Conservation (phyloP, 2,888 invertebrate species). For the Perithous albicinctus region DNA sequence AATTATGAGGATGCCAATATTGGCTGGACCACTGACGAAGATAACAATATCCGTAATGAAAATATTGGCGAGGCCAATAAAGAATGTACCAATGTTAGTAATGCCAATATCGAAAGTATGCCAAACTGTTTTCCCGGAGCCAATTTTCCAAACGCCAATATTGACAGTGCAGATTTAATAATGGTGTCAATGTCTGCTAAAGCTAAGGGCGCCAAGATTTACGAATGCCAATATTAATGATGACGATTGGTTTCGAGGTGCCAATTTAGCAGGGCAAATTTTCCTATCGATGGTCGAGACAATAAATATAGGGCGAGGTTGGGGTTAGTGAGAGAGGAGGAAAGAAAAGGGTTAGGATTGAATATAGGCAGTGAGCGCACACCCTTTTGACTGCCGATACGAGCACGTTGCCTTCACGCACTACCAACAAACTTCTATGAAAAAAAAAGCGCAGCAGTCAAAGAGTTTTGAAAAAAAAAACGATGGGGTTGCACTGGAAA, state of each 20-base stretch:
- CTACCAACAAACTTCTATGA: conserved; percentile 40
- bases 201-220: not conserved
- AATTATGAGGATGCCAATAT: not conserved
- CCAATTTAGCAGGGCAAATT: conserved; percentile 28
- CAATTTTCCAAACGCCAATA: not conserved
- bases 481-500: not conserved
- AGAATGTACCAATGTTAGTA: not conserved
- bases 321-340: not conserved
- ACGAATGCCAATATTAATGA: not conserved
- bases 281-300: conserved; percentile 5
- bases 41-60: not conserved
- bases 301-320: conserved; percentile 28
- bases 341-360: not conserved
- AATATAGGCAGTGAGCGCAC: not conserved
- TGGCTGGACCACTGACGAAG: not conserved
- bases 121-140: not conserved
- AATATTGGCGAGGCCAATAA: not conserved
- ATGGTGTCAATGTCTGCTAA: not conserved
- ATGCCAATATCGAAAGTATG: not conserved
- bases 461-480: conserved; percentile 35
- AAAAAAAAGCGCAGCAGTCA: conserved; percentile 52
- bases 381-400: conserved; percentile 25
- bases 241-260: not conserved
- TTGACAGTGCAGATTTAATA: not conserved
- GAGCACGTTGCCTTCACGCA: conserved; percentile 10